Base-by-base conservation (phyloP, 2,113 vertebrate species). In the Carassius carassius region DNA sequence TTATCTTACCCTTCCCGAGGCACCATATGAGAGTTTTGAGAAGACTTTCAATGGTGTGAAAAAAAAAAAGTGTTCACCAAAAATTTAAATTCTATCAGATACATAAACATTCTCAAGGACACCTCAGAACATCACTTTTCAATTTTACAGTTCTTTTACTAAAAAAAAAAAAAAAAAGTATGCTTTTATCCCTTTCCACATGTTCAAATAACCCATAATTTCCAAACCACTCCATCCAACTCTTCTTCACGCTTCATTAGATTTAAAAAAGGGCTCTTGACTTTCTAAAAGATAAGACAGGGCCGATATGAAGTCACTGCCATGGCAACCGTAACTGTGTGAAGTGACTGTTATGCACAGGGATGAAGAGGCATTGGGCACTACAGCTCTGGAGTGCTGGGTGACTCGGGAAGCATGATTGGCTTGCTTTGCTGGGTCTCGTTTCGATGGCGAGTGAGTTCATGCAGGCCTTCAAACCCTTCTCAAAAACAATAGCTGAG, bases 81-180 rank as follows among this genome's bases (percentile, higher is more conserved):
- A 49, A 73, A 14, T n/a, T n/a, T 32, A 21, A 23, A 69, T 77
- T 58, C 65, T 77, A 77, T 87, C 60, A 56, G 78, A 84, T 19
- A 8, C 56, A 74, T 72, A 76, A 67, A 58, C 44, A 47, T 10
- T 32, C 49, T 78, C 3, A 78, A 84, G 56, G 23, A 54, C 25
- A 62, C 25, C 7, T 41, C 41, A 1, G 78, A 77, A 62, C 10
- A 7, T 70, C 56, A 72, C 21, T 56, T 29, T 37, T 56, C 32
- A 73, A 63, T 78, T 78, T 73, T 65, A 37, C 29, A 32, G 12
- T 29, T n/a, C n/a, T n/a, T n/a, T n/a, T n/a, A n/a, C n/a, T n/a
- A n/a, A n/a, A n/a, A n/a, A n/a, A n/a, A n/a, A n/a, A n/a, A n/a
- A 19, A 17, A 41, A 58, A 60, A 58, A 17, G 1, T 10, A 47